These are phyloP conservation scores for Melitaea cinxia DNA, from an alignment of 1,140 invertebrate genomes.

Conservation along the genomic window DNA sequence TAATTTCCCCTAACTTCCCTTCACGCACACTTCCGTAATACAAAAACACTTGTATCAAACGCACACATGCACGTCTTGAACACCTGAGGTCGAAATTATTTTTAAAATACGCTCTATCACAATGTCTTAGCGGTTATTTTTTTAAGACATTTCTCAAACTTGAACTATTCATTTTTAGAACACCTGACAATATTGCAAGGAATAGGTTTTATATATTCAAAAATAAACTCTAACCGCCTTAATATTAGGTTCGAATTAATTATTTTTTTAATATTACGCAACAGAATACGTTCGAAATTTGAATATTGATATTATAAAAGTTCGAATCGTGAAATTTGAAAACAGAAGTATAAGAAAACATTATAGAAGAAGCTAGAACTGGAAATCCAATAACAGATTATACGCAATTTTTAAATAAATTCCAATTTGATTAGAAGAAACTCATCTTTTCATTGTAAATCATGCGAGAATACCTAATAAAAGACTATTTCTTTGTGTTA, in stretches of 20 bases:
- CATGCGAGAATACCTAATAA: slow-evolving; percentile 1
- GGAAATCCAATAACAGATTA: too few relatives aligned
- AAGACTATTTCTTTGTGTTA: background rate
- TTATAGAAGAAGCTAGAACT: too few relatives aligned
- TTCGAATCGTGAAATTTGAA: too few relatives aligned
- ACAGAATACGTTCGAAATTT: slow-evolving; percentile 5
- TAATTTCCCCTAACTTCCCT: slow-evolving; percentile 17
- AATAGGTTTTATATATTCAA: background rate
- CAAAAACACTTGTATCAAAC: slow-evolving; percentile 16
- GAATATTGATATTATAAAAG: background rate
- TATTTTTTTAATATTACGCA: slow-evolving; percentile 3
- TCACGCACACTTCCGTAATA: slow-evolving; percentile 29
- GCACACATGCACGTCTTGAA: slow-evolving; percentile 24
- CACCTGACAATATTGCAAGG: slow-evolving; percentile 5
- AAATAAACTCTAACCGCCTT: slow-evolving; percentile 9
- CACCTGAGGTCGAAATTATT: slow-evolving; percentile 30
- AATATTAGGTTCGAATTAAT: background rate
- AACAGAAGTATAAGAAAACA: too few relatives aligned
- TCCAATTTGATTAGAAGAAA: too few relatives aligned
- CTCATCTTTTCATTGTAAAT: too few relatives aligned
- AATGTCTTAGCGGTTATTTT: background rate
- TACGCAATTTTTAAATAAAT: too few relatives aligned
- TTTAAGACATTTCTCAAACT: background rate
- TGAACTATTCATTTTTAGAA: slow-evolving; percentile 5
- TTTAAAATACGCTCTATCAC: background rate